A percentile compares a stretch with the other conserved stretches of the same genome.
These are phyloP conservation scores for Bradypodion pumilum DNA, from an alignment of 2,797 vertebrate species.

Conservation along the genomic window DNA sequence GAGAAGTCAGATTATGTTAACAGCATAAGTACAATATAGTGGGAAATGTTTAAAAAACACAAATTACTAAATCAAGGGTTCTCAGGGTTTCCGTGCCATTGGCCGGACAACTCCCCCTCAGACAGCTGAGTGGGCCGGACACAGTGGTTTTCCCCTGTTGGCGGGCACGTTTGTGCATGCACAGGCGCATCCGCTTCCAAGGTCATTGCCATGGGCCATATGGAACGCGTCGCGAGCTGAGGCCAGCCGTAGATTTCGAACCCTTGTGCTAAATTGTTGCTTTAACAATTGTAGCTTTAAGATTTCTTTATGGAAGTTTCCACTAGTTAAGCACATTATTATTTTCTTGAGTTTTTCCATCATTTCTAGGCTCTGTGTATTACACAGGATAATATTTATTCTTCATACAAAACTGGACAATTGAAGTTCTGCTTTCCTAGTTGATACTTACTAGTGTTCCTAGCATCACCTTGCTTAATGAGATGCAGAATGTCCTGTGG, in stretches of 20 bases:
- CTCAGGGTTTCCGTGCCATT: too few relatives aligned
- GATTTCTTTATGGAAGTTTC: background rate
- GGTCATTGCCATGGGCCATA: too few relatives aligned
- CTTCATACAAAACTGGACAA: background rate
- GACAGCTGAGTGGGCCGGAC: too few relatives aligned
- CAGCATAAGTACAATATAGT: background rate
- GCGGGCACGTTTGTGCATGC: too few relatives aligned
- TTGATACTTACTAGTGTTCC: conserved; percentile 9
- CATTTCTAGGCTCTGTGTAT: background rate
- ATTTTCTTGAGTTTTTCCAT: conserved; percentile 7
- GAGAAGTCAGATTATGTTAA: too few relatives aligned
- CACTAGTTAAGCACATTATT: background rate
- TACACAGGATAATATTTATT: background rate
- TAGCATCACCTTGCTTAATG: background rate
- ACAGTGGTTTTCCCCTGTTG: too few relatives aligned
- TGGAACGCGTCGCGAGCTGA: too few relatives aligned
- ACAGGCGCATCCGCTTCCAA: too few relatives aligned
- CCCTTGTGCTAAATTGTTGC: too few relatives aligned
- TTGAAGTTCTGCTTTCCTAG: conserved; percentile 10
- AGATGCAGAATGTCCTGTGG: conserved; percentile 27
- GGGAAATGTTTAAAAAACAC: background rate
- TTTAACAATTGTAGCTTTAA: conserved; percentile 4
- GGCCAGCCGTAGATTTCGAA: too few relatives aligned
- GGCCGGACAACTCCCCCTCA: too few relatives aligned
- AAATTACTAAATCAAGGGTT: background rate